These are phyloP conservation scores for Hyppa rectilinea DNA, from an alignment of 2,888 invertebrate genomes.

Conservation along the genomic window DNA sequence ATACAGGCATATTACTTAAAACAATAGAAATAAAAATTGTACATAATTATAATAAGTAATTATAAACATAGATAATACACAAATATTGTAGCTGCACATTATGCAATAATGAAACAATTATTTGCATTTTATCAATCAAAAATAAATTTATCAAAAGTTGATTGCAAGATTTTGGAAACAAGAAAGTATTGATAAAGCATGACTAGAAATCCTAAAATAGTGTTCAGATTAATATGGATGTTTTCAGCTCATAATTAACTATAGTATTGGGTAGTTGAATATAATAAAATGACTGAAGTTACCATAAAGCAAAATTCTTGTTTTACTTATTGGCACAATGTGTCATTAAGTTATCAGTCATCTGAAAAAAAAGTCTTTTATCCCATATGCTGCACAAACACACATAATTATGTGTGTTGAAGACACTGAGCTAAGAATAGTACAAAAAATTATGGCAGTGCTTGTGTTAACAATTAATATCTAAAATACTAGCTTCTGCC, in stretches of 20 bases:
- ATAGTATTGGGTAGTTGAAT: neutral
- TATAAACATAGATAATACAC: neutral
- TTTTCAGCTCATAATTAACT: neutral
- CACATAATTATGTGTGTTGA: no score
- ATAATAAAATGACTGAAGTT: neutral
- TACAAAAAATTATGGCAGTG: no score
- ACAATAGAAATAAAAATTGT: neutral
- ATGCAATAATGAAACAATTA: conserved; percentile 1
- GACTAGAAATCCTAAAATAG: conserved; percentile 20
- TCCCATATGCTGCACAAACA: no score
- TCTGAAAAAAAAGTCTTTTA: no score
- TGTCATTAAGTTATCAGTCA: no score
- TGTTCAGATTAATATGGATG: neutral
- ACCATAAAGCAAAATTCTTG: neutral
- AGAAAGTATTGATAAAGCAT: neutral
- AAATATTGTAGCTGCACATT: neutral
- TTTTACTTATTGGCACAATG: neutral
- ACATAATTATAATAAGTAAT: neutral
- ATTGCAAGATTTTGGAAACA: neutral
- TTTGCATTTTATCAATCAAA: neutral
- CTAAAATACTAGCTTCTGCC: no score
- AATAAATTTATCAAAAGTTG: neutral
- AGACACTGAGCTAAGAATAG: no score
- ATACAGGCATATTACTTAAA: neutral
- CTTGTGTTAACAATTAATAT: no score